Conservation (phyloP, 2,888 invertebrate genomes). For the Conops quadrifasciatus region DNA sequence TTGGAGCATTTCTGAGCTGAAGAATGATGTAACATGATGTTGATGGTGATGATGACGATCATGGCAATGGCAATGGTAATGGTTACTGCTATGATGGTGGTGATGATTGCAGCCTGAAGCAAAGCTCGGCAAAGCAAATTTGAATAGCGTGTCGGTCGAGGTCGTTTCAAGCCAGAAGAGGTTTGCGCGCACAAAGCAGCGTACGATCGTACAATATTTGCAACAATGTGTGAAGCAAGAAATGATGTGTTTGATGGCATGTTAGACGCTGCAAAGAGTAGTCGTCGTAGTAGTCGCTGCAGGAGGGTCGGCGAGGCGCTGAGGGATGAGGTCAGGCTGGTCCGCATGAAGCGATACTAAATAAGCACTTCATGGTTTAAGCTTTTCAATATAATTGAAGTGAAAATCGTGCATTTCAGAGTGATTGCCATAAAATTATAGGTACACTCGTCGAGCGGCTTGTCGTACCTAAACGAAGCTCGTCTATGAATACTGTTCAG, state of each 20-base stretch:
- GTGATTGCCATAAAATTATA: too few species aligned
- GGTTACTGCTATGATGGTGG: background rate
- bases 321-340: background rate
- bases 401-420: too few species aligned
- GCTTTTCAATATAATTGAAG: too few species aligned
- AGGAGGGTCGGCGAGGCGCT: background rate
- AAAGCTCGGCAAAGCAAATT: background rate
- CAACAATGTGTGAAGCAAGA: constrained; percentile 15
- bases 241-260: too few species aligned
- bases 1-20: too few species aligned
- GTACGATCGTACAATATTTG: background rate
- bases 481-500: too few species aligned
- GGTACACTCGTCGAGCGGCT: too few species aligned
- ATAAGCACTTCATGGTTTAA: background rate
- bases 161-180: constrained; percentile 22
- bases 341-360: background rate
- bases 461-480: too few species aligned
- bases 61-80: background rate
- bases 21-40: too few species aligned
- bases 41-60: background rate
- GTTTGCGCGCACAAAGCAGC: too few species aligned
- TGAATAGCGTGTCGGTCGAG: constrained; percentile 24
- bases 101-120: constrained; percentile 18
- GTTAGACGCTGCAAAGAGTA: background rate
- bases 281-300: background rate